Percentiles rank a stretch among this genome's conserved stretches.
Evolutionary conservation across 1,140 invertebrate species (phyloP).

Genomic region (Pseudomyrmex pallidus): DNA sequence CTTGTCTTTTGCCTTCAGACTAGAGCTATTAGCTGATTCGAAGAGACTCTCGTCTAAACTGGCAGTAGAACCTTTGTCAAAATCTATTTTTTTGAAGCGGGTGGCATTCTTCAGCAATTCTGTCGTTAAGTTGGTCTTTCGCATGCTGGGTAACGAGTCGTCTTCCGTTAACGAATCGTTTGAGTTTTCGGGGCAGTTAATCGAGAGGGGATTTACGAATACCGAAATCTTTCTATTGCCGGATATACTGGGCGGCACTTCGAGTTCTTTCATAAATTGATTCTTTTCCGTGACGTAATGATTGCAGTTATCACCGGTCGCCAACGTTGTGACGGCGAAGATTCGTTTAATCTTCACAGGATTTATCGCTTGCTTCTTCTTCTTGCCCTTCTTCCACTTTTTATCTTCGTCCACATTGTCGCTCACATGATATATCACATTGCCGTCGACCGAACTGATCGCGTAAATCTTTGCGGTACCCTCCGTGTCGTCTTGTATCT

Average conservation of each 20-base stretch:
- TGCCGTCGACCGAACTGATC: constrained; percentile 94
- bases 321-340: constrained; percentile 84
- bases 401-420: constrained; percentile 82
- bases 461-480: constrained; percentile 91
- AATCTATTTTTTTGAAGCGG: constrained; percentile 81
- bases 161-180: constrained; percentile 81
- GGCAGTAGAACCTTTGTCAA: constrained; percentile 78
- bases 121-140: constrained; percentile 71
- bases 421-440: constrained; percentile 93
- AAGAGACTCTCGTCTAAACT: constrained; percentile 83
- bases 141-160: constrained; percentile 65
- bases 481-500: constrained; percentile 83
- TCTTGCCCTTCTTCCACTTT: constrained; percentile 74
- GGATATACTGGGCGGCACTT: constrained; percentile 85
- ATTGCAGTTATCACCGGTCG: constrained; percentile 81
- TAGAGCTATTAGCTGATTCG: constrained; percentile 74
- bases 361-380: constrained; percentile 79
- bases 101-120: constrained; percentile 81
- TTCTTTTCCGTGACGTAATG: constrained; percentile 86
- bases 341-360: constrained; percentile 84
- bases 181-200: constrained; percentile 80
- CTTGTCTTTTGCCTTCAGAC: constrained; percentile 73
- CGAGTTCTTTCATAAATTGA: constrained; percentile 85
- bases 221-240: constrained; percentile 85
- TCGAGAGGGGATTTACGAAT: constrained; percentile 86